A percentile compares a stretch with the other conserved stretches of the same genome.
phyloP scores from a whole-genome alignment of 2,113 vertebrate genomes.

The Scomber japonicus region DNA sequence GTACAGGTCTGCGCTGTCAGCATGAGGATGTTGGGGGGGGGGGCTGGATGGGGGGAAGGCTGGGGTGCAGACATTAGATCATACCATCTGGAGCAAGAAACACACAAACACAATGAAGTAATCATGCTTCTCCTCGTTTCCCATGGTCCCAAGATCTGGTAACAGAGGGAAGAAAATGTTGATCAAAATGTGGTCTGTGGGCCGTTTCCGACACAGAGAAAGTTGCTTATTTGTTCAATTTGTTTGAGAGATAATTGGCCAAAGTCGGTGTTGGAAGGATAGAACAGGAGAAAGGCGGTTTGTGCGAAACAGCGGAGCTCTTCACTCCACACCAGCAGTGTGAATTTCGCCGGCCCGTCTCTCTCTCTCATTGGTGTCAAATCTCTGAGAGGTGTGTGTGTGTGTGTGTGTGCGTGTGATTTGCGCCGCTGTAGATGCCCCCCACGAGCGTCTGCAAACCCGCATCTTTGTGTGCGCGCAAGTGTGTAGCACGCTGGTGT shows the following conservation, averaged over 20 bases:
- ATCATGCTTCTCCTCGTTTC: constrained; percentile 45
- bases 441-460: not conserved
- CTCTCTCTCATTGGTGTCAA: constrained; percentile 45
- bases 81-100: constrained; percentile 68
- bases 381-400: constrained; percentile 30
- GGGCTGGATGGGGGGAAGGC: not conserved
- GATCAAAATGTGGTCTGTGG: constrained; percentile 43
- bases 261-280: not conserved
- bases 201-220: constrained; percentile 7
- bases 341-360: constrained; percentile 36
- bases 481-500: constrained; percentile 7
- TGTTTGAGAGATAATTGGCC: constrained; percentile 23
- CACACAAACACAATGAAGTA: constrained; percentile 47
- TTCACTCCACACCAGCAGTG: constrained; percentile 26
- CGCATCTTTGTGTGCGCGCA: constrained; percentile 16
- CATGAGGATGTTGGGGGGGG: constrained; percentile 26
- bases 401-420: constrained; percentile 8
- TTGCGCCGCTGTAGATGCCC: not conserved
- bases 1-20: constrained; percentile 59
- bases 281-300: constrained; percentile 4
- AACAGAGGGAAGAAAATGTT: constrained; percentile 14
- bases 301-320: not conserved
- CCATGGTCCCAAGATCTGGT: constrained; percentile 13
- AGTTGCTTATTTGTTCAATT: constrained; percentile 32
- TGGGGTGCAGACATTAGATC: constrained; percentile 57